phyloP scores from a whole-genome alignment of 2,888 invertebrate species.

The Mystacides longicornis region DNA sequence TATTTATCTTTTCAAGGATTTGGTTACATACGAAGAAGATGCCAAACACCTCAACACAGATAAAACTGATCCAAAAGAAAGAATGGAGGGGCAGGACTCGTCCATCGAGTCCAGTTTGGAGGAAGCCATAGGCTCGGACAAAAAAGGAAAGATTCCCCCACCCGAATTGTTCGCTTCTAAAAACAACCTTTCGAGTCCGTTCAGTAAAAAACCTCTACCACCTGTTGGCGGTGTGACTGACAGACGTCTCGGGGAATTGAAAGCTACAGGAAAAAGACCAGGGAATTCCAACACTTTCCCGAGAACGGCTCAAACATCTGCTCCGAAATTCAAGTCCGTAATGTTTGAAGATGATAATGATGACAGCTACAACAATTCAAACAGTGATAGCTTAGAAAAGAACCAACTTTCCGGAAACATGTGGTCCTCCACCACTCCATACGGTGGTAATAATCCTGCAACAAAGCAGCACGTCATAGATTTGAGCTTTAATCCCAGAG shows the following conservation, averaged over 20 bases:
- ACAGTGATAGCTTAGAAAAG: conserved; percentile 12
- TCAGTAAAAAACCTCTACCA: conserved; percentile 31
- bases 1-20: conserved; percentile 44
- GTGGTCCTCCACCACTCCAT: conserved; percentile 24
- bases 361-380: conserved; percentile 15
- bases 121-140: conserved; percentile 18
- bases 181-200: conserved; percentile 34
- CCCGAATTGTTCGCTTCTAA: conserved; percentile 9
- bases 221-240: conserved; percentile 14
- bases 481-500: conserved; percentile 40
- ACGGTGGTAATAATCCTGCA: conserved; percentile 36
- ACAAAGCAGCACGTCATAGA: conserved; percentile 45
- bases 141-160: conserved; percentile 23
- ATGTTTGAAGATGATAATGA: conserved; percentile 13
- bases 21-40: conserved; percentile 47
- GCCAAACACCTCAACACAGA: conserved; percentile 41
- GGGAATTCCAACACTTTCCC: conserved; percentile 24
- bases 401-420: conserved; percentile 5
- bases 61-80: conserved; percentile 44
- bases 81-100: conserved; percentile 45
- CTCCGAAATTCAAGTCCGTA: conserved; percentile 17
- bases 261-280: conserved; percentile 8
- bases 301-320: conserved; percentile 17
- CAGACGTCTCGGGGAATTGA: conserved; percentile 9
- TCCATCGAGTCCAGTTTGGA: conserved; percentile 40